Percentiles rank a stretch among this genome's conserved stretches.
phyloP scores from a whole-genome alignment of 2,888 invertebrate species.

The Timandra comae region DNA sequence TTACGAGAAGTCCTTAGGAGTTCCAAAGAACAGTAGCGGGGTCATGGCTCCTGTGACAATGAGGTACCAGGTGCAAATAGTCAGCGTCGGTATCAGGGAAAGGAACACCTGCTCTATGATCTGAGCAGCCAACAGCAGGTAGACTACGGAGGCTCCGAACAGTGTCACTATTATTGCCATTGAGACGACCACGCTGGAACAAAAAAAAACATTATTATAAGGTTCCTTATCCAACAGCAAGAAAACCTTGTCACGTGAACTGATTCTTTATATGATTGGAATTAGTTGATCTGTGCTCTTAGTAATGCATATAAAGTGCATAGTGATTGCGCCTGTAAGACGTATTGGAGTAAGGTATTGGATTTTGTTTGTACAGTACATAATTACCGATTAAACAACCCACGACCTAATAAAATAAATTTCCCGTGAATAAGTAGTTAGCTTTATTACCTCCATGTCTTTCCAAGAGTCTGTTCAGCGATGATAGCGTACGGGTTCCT shows the following conservation, averaged over 20 bases:
- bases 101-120: conserved; percentile 77
- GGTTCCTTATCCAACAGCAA: too few species aligned
- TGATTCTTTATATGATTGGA: too few species aligned
- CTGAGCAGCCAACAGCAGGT: conserved; percentile 80
- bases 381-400: too few species aligned
- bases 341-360: too few species aligned
- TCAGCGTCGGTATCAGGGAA: conserved; percentile 62
- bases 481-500: conserved; percentile 83
- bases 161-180: conserved; percentile 79
- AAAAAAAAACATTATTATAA: too few species aligned
- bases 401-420: too few species aligned
- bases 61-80: conserved; percentile 80
- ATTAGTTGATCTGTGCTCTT: too few species aligned
- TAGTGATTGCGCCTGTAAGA: too few species aligned
- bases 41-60: conserved; percentile 77
- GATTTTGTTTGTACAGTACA: too few species aligned
- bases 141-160: conserved; percentile 81
- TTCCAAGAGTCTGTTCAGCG: conserved; percentile 78
- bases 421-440: too few species aligned
- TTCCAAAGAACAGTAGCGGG: conserved; percentile 80
- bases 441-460: conserved; percentile 66
- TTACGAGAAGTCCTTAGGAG: conserved; percentile 85
- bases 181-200: conserved; percentile 71
- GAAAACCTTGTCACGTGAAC: too few species aligned
- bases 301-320: too few species aligned